These are phyloP conservation scores for Plebejus melissa DNA, from an alignment of 2,888 invertebrate species.

Conservation along the genomic window DNA sequence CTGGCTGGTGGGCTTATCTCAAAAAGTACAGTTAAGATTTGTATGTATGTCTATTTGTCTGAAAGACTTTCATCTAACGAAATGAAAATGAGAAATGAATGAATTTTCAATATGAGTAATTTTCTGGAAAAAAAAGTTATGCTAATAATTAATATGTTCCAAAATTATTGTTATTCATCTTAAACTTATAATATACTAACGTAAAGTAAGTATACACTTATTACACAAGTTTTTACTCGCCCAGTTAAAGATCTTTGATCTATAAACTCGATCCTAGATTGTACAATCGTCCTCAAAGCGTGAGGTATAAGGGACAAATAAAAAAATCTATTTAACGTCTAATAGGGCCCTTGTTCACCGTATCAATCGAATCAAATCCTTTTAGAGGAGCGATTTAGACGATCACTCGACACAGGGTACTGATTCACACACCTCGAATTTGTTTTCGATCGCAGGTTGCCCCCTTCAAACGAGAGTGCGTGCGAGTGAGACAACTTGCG, in stretches of 20 bases:
- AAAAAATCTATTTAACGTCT: slow-evolving; percentile 24
- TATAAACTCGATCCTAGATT: not conserved
- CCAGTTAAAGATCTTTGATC: not conserved
- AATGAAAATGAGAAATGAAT: too few species aligned
- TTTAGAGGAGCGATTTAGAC: slow-evolving; percentile 14
- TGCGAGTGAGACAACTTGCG: not conserved
- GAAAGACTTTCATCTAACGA: too few species aligned
- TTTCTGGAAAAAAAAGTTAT: too few species aligned
- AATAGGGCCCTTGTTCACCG: slow-evolving; percentile 18
- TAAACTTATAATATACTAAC: not conserved
- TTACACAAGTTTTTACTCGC: not conserved
- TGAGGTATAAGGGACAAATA: slow-evolving; percentile 8
- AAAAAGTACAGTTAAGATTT: not conserved
- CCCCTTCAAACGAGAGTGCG: not conserved
- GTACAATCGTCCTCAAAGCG: not conserved
- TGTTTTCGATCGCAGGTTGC: not conserved
- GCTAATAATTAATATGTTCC: too few species aligned
- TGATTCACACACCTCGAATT: not conserved
- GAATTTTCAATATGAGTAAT: too few species aligned
- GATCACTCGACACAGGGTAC: not conserved
- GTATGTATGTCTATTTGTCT: not conserved
- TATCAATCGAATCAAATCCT: slow-evolving; percentile 25
- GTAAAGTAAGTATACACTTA: not conserved
- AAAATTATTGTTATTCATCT: too few species aligned
- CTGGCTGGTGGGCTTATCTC: not conserved